These are phyloP conservation scores for Agonopterix arenella DNA, from an alignment of 2,888 invertebrate species.

Conservation along the genomic window DNA sequence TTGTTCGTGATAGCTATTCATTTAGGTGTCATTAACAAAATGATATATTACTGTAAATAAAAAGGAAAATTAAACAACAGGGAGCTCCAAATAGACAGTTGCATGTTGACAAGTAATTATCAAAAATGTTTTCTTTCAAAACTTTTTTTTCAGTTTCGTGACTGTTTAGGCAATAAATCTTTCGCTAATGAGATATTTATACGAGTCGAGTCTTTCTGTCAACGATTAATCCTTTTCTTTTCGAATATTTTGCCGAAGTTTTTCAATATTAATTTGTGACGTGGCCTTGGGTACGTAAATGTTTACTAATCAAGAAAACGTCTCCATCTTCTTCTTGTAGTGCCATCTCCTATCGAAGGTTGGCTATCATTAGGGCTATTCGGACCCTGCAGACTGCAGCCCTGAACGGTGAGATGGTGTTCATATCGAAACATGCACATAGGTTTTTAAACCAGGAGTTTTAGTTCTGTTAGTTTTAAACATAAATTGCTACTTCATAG, in stretches of 20 bases:
- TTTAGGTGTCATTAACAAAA: slow-evolving; percentile 68
- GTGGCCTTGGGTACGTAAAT: background rate
- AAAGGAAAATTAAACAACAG: slow-evolving; percentile 57
- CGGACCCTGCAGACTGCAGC: too few relatives aligned
- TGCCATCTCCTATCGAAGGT: too few relatives aligned
- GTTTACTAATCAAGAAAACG: too few relatives aligned
- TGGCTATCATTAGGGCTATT: too few relatives aligned
- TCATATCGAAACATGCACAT: too few relatives aligned
- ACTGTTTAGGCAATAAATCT: slow-evolving; percentile 70
- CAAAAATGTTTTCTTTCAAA: slow-evolving; percentile 55
- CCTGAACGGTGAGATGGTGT: too few relatives aligned
- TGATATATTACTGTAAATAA: slow-evolving; percentile 66
- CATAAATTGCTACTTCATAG: background rate
- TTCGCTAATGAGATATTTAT: slow-evolving; percentile 73
- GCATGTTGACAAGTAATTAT: slow-evolving; percentile 76
- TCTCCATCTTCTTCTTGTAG: too few relatives aligned
- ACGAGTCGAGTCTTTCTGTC: slow-evolving; percentile 58
- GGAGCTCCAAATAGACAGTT: slow-evolving; percentile 66
- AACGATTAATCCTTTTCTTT: slow-evolving; percentile 66
- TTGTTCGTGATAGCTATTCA: slow-evolving; percentile 61
- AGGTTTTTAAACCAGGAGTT: too few relatives aligned
- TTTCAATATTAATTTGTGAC: background rate
- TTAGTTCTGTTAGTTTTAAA: too few relatives aligned
- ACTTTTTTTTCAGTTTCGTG: slow-evolving; percentile 68
- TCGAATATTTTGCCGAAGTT: slow-evolving; percentile 21